Percentiles rank a stretch among this genome's conserved stretches.
phyloP scores from a whole-genome alignment of 2,888 invertebrate genomes.

The Sphaerophoria rueppellii region DNA sequence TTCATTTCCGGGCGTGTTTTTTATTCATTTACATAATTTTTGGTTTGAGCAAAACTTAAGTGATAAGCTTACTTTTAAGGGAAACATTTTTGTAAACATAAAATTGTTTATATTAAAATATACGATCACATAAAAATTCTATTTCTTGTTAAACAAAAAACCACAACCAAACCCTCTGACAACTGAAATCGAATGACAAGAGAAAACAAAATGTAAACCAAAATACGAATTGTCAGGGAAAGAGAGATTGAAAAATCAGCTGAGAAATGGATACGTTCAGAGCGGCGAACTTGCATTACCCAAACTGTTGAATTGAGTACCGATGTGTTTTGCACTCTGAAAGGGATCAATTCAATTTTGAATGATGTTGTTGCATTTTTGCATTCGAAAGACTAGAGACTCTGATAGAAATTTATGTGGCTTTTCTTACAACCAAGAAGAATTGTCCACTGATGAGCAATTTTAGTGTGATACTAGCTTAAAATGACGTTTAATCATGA shows the following conservation, averaged over 20 bases:
- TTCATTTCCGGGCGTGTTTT: conserved; percentile 57
- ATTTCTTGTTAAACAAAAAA: conserved; percentile 12
- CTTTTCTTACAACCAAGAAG: too few relatives aligned
- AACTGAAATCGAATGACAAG: conserved; percentile 47
- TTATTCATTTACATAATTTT: conserved; percentile 34
- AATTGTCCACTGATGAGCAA: too few relatives aligned
- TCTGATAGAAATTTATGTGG: too few relatives aligned
- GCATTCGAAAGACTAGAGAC: too few relatives aligned
- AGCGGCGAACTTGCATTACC: background rate
- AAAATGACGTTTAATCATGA: too few relatives aligned
- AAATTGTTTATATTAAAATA: conserved; percentile 9
- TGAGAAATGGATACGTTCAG: conserved; percentile 18
- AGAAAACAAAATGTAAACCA: background rate
- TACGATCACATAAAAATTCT: conserved; percentile 1
- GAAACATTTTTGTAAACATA: background rate
- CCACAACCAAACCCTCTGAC: conserved; percentile 48
- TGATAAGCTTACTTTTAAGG: conserved; percentile 34
- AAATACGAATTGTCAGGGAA: conserved; percentile 9
- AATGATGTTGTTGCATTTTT: too few relatives aligned
- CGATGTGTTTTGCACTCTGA: too few relatives aligned
- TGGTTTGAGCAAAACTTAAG: background rate
- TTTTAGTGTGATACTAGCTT: too few relatives aligned
- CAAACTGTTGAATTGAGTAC: too few relatives aligned
- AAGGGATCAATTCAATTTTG: too few relatives aligned
- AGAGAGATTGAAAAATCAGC: conserved; percentile 57